phyloP scores from a whole-genome alignment of 64 coral and sea anemone genomes.

The Montipora sp. region DNA sequence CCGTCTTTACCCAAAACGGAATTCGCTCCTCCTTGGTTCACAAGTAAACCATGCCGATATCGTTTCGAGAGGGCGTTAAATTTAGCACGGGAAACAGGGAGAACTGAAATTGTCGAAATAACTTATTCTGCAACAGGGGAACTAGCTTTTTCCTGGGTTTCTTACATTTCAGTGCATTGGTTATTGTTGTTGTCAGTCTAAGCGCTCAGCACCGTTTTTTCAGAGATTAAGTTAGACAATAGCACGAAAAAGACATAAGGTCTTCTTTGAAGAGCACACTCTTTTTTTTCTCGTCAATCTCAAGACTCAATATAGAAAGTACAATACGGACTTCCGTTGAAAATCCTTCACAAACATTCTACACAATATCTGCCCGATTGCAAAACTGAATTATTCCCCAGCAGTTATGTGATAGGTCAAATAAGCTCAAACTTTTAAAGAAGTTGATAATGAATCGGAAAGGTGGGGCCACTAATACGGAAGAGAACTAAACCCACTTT shows the following conservation, averaged over 20 bases:
- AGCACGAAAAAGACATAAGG: background rate
- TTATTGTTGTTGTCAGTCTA: background rate
- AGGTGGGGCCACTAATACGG: background rate
- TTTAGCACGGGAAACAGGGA: background rate
- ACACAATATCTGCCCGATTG: background rate
- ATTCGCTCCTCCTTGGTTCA: background rate
- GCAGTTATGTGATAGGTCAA: background rate
- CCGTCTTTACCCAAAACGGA: background rate
- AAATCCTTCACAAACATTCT: background rate
- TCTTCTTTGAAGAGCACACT: background rate
- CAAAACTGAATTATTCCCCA: background rate
- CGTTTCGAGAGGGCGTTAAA: background rate
- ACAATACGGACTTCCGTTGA: background rate
- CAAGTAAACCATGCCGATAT: background rate
- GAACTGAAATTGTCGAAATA: background rate
- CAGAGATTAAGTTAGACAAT: background rate
- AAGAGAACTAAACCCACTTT: background rate
- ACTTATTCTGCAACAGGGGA: too few relatives aligned
- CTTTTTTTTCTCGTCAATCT: background rate
- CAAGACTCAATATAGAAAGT: background rate
- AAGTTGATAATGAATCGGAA: background rate
- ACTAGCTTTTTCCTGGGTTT: background rate
- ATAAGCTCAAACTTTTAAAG: background rate
- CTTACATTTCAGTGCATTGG: background rate
- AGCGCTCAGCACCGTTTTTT: background rate